Evolutionary conservation across 2,113 vertebrate genomes (phyloP).

Genomic region (Pelecanoides urinatrix): DNA sequence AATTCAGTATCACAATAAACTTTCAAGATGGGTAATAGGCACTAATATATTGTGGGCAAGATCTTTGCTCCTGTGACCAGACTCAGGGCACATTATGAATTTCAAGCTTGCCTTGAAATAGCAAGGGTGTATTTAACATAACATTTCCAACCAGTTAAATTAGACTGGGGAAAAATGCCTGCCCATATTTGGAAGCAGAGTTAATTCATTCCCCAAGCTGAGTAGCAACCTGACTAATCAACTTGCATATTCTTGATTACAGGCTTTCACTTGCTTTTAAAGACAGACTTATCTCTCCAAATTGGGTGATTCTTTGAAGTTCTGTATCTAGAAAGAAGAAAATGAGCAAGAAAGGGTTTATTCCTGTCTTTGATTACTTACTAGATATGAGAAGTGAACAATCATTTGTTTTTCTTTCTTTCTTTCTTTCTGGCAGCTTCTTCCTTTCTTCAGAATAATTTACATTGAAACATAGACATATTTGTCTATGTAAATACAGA

Average conservation of each 20-base stretch:
- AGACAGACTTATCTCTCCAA: not conserved
- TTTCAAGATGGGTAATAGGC: not conserved
- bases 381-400: not conserved
- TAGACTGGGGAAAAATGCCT: not conserved
- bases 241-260: not conserved
- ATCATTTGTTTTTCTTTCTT: not conserved
- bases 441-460: not conserved
- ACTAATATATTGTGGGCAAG: not conserved
- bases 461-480: not conserved
- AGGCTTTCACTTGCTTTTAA: slow-evolving; percentile 8
- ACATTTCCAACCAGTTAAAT: not conserved
- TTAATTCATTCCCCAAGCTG: not conserved
- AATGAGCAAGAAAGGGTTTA: not conserved
- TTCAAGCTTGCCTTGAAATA: not conserved
- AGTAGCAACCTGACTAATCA: slow-evolving; percentile 12
- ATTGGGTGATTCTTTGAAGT: not conserved
- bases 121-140: not conserved
- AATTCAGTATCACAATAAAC: not conserved
- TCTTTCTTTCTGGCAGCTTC: not conserved
- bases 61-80: not conserved
- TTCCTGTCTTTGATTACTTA: not conserved
- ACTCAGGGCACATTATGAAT: not conserved
- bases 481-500: not conserved
- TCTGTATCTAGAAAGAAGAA: not conserved
- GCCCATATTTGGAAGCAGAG: slow-evolving; percentile 18